phyloP scores from a whole-genome alignment of 2,888 invertebrate species.

The Troglohyphantes excavatus region DNA sequence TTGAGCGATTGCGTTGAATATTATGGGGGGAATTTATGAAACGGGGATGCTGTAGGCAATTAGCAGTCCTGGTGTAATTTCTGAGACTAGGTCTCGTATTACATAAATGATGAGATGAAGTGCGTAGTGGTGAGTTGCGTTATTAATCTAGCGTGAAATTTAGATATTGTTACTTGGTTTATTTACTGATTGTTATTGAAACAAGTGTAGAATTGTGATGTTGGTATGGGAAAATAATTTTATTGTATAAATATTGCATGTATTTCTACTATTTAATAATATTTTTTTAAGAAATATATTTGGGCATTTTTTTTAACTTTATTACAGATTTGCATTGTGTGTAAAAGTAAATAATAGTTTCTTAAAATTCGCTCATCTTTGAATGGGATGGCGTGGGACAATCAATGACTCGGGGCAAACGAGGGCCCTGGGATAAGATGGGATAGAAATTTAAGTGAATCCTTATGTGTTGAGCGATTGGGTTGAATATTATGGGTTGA shows the following conservation, averaged over 20 bases:
- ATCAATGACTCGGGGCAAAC: slow-evolving; percentile 62
- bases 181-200: neutral
- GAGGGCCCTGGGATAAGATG: slow-evolving; percentile 57
- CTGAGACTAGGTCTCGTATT: neutral
- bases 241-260: no score
- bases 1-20: slow-evolving; percentile 40
- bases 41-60: slow-evolving; percentile 39
- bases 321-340: no score
- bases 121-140: neutral
- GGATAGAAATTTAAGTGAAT: slow-evolving; percentile 63
- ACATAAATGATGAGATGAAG: slow-evolving; percentile 16
- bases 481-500: slow-evolving; percentile 46
- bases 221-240: no score
- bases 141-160: neutral
- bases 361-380: no score
- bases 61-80: slow-evolving; percentile 26
- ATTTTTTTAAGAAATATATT: no score
- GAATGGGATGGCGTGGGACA: slow-evolving; percentile 42
- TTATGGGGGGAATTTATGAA: slow-evolving; percentile 40
- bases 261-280: no score
- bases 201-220: no score
- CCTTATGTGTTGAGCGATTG: slow-evolving; percentile 12
- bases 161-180: neutral
- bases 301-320: no score
- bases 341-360: no score